Percentiles rank a stretch among this genome's conserved stretches.
phyloP scores from a whole-genome alignment of 1,140 invertebrate genomes.

The Doryteuthis pealeii region DNA sequence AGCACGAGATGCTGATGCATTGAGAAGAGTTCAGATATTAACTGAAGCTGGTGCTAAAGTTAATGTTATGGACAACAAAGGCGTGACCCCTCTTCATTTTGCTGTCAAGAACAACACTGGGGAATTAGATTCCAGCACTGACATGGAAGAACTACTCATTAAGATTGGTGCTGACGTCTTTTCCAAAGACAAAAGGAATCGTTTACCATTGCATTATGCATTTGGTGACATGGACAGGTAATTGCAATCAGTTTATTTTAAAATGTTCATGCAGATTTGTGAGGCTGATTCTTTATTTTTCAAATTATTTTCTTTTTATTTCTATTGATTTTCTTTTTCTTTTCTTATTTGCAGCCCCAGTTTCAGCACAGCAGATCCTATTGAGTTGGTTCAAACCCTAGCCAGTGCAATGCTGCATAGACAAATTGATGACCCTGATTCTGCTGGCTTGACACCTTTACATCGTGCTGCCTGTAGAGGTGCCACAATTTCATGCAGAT shows the following conservation, averaged over 20 bases:
- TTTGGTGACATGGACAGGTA: slow-evolving; percentile 56
- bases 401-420: slow-evolving; percentile 53
- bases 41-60: slow-evolving; percentile 42
- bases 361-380: slow-evolving; percentile 55
- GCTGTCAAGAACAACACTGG: slow-evolving; percentile 56
- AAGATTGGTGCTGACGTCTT: slow-evolving; percentile 44
- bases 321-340: slow-evolving; percentile 8
- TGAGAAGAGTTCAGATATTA: slow-evolving; percentile 40
- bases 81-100: slow-evolving; percentile 50
- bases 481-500: slow-evolving; percentile 61
- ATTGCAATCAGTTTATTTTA: too few species aligned
- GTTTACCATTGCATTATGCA: slow-evolving; percentile 60
- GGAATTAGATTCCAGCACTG: slow-evolving; percentile 49
- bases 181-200: slow-evolving; percentile 34
- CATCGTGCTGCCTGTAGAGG: slow-evolving; percentile 62
- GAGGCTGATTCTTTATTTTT: not conserved
- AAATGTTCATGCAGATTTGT: not conserved
- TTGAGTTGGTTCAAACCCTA: slow-evolving; percentile 59
- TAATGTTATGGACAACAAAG: slow-evolving; percentile 35
- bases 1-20: slow-evolving; percentile 35
- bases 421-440: slow-evolving; percentile 56
- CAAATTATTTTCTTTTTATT: too few species aligned
- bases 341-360: slow-evolving; percentile 5
- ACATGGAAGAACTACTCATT: slow-evolving; percentile 52
- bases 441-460: slow-evolving; percentile 57